A percentile compares a stretch with the other conserved stretches of the same genome.
phyloP scores from a whole-genome alignment of 2,888 invertebrate genomes.

The Elegia similella region DNA sequence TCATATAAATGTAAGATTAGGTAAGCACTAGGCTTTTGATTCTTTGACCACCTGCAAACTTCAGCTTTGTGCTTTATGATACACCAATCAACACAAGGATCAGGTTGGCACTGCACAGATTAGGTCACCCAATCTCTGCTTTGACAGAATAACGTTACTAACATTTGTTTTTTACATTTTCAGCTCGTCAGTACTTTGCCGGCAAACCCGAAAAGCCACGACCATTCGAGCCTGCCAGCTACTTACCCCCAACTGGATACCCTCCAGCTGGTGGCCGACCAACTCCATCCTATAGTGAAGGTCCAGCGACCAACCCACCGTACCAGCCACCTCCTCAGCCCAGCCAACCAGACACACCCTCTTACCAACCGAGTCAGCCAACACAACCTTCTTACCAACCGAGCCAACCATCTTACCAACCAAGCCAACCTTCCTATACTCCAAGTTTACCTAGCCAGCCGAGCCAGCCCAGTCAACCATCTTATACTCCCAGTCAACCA shows the following conservation, averaged over 20 bases:
- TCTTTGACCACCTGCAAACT: background rate
- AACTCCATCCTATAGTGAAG: slow-evolving; percentile 65
- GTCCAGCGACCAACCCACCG: slow-evolving; percentile 42
- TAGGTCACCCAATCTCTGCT: background rate
- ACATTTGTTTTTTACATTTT: slow-evolving; percentile 23
- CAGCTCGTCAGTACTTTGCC: slow-evolving; percentile 87
- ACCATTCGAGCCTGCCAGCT: slow-evolving; percentile 82
- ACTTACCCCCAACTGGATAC: slow-evolving; percentile 68
- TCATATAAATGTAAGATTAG: background rate
- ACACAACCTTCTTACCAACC: slow-evolving; percentile 38
- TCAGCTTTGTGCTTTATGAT: background rate
- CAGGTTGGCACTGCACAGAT: background rate
- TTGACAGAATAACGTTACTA: background rate
- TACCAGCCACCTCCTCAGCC: slow-evolving; percentile 34
- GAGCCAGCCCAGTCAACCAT: slow-evolving; percentile 36
- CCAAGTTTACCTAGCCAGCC: slow-evolving; percentile 42
- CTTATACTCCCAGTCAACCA: slow-evolving; percentile 30
- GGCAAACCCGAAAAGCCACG: slow-evolving; percentile 85
- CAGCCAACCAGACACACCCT: slow-evolving; percentile 36
- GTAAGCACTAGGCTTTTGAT: no score
- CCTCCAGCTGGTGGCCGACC: slow-evolving; percentile 67
- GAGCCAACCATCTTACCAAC: slow-evolving; percentile 33
- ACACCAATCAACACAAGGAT: background rate
- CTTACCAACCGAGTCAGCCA: slow-evolving; percentile 36
- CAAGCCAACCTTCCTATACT: slow-evolving; percentile 46